Evolutionary conservation across 1,140 invertebrate genomes (phyloP).

Genomic region (Macrobrachium rosenbergii): DNA sequence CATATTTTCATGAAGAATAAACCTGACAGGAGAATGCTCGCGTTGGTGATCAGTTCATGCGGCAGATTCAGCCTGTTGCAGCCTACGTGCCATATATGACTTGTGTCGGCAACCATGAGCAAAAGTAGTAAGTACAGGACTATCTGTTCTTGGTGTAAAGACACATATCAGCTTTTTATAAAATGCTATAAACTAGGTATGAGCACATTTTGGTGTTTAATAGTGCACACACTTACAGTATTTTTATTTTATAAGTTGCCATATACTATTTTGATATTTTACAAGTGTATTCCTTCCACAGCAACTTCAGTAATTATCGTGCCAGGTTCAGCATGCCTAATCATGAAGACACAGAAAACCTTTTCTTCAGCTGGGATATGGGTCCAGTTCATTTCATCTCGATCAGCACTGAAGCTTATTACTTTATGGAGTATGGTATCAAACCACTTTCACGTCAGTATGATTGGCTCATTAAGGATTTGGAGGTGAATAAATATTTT

Average conservation of each 20-base stretch:
- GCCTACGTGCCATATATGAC: slow-evolving; percentile 93
- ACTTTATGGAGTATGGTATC: slow-evolving; percentile 89
- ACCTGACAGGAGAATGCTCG: slow-evolving; percentile 77
- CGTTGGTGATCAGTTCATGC: slow-evolving; percentile 92
- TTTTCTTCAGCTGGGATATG: slow-evolving; percentile 92
- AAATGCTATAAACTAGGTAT: too few species aligned
- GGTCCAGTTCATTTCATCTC: slow-evolving; percentile 91
- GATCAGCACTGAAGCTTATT: slow-evolving; percentile 96
- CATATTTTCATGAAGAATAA: neutral
- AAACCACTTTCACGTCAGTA: slow-evolving; percentile 89
- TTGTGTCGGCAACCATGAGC: slow-evolving; percentile 82
- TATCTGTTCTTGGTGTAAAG: too few species aligned
- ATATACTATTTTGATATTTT: too few species aligned
- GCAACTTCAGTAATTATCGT: slow-evolving; percentile 90
- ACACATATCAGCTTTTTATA: too few species aligned
- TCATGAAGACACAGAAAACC: slow-evolving; percentile 70
- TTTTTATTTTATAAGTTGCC: too few species aligned
- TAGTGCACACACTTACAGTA: too few species aligned
- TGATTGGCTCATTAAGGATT: slow-evolving; percentile 88
- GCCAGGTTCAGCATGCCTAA: slow-evolving; percentile 72
- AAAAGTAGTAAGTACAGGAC: slow-evolving; percentile 39
- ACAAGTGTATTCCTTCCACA: slow-evolving; percentile 69
- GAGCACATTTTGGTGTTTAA: too few species aligned
- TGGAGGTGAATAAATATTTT: slow-evolving; percentile 73
- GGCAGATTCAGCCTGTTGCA: slow-evolving; percentile 88